Base-by-base conservation (phyloP, 2,113 vertebrate species). In the Acrocephalus arundinaceus region DNA sequence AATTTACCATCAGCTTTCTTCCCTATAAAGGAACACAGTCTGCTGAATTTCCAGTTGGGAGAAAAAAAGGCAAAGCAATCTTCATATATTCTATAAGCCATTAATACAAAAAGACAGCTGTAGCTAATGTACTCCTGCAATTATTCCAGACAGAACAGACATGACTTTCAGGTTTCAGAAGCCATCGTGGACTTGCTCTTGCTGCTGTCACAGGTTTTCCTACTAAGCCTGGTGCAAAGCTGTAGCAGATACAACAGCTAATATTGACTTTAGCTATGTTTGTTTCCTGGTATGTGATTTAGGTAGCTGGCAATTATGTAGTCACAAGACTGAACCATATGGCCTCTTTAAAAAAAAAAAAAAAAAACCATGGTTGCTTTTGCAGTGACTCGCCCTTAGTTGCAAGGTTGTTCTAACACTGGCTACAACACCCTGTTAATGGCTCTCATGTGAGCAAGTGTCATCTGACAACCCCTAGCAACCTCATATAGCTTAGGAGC, bases 381-480 rank as follows among this genome's bases (percentile, higher is more conserved):
- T 75, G 93, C 90, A 90, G 74, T 93, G 94, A 97, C 97, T 97
- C 85, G 94, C 97, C 97, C 95, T 97, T 94, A 89, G 94, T 95
- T 93, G 96, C 97, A 98, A 98, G 98, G 97, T 97, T 98, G 98
- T 90, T 96, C 95, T 97, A 98, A 97, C 97, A 88, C 95, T 97
- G 98, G 97, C 97, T 97, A 97, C 98, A 94, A 97, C 98, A 97
- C 97, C 94, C 97, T 97, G 89, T 94, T 97, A 97, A 97, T 97
- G 95, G 97, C 80, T 94, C 95, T 98, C 98, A 98, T 98, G 97
- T 98, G 98, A 98, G 96, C 96, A 89, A 97, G 96, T 77, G 90
- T 98, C 98, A 98, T 98, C 97, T 98, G 98, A 98, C 97, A 95
- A 93, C 51, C 93, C 96, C 92, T 96, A 96, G 97, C 97, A 98